These are phyloP conservation scores for Parasteatoda tepidariorum DNA, from an alignment of 1,140 invertebrate genomes.

Conservation along the genomic window DNA sequence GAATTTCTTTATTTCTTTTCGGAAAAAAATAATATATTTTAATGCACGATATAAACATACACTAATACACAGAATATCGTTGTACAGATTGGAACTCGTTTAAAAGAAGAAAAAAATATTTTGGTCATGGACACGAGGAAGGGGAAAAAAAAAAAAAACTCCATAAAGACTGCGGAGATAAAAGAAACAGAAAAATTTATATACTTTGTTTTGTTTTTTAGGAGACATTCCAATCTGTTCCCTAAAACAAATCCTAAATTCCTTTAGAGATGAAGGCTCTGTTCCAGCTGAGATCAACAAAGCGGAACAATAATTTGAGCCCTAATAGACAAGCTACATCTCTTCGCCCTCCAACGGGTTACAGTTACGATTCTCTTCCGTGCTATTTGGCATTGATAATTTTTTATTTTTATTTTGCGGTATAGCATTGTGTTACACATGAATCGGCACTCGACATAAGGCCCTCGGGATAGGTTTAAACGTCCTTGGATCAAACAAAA, in stretches of 20 bases:
- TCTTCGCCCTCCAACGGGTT: constrained; percentile 23
- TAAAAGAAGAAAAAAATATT: too few relatives aligned
- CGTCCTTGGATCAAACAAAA: not conserved
- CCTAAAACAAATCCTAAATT: not conserved
- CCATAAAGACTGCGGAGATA: not conserved
- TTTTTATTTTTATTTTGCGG: not conserved
- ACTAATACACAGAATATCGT: too few relatives aligned
- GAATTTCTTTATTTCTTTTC: too few relatives aligned
- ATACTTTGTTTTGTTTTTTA: not conserved
- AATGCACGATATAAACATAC: too few relatives aligned
- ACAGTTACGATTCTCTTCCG: constrained; percentile 52
- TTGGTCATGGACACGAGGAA: too few relatives aligned
- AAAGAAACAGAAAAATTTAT: not conserved
- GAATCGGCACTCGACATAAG: not conserved
- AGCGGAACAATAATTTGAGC: constrained; percentile 37
- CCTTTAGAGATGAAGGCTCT: not conserved
- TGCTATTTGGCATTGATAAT: constrained; percentile 42
- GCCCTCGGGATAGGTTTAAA: not conserved
- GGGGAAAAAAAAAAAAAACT: not conserved
- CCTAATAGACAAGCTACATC: not conserved
- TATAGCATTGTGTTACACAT: not conserved
- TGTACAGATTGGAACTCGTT: too few relatives aligned
- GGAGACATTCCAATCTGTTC: not conserved
- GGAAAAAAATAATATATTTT: too few relatives aligned
- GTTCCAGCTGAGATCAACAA: constrained; percentile 9